Evolutionary conservation across 2,888 invertebrate species (phyloP), one percentile per base, ranked within the genome.

Genomic region (Lepidocyrtoides sp.): DNA sequence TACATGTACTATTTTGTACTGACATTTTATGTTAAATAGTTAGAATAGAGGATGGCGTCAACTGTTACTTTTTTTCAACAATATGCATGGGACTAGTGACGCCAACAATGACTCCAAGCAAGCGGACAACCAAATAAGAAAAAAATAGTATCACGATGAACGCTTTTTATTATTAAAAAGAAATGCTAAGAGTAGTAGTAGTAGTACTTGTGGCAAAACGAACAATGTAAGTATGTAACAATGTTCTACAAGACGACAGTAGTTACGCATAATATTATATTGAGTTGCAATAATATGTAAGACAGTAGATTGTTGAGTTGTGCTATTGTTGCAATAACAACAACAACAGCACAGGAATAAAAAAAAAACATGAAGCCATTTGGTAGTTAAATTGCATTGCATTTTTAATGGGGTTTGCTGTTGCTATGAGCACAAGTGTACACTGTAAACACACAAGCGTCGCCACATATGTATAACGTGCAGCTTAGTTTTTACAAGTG

Each of bases 1-100:
- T 48, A 48, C 26, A 82, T 81, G 82, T 36, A 5, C 17, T 32
- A 5, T 14, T 5, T 77, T 72, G 14, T 77, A 48, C 23, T 23
- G 44, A 23, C 7, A 12, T 7, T 32, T 36, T 32, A 57, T 57
- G 36, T 26, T 36, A 81, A 81, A 57, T 20, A 48, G 54, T 5
- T 14, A n/a, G 14, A 75, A 48, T 66, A 44, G 51, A 72, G 82
- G 72, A 89, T 89, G 89, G 89, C 89, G 89, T 89, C 89, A 89
- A 89, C 75, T 89, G 83, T 75, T 83, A 75, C 83, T 83, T 51
- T 81, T 57, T 36, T 32, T n/a, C 7, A 26, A 29, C 41, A 66
- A 26, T 29, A 66, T 83, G 48, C 75, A 83, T 83, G 66, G 83
- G 36, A 7, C 83, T 66, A n/a, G 26, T 29, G 86, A 88, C 88